A percentile compares a stretch with the other conserved stretches of the same genome.
These are phyloP conservation scores for Tringa solitaria DNA, from an alignment of 2,113 vertebrate genomes.

Conservation along the genomic window DNA sequence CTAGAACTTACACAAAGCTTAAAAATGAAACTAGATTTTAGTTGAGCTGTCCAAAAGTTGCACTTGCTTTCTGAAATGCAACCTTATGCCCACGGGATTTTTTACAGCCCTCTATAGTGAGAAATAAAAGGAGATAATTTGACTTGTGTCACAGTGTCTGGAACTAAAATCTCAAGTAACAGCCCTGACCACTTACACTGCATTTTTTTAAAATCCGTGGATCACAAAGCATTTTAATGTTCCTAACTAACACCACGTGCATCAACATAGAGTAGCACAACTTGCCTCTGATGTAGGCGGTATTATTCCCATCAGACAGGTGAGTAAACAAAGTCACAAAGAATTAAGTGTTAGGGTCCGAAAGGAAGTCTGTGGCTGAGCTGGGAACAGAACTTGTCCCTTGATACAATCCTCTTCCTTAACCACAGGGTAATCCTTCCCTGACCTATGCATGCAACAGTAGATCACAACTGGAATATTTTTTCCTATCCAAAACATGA, in stretches of 20 bases:
- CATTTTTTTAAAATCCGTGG: background rate
- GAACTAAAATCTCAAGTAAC: slow-evolving; percentile 21
- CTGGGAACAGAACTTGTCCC: slow-evolving; percentile 44
- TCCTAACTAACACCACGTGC: slow-evolving; percentile 55
- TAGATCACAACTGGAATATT: slow-evolving; percentile 26
- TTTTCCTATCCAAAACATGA: slow-evolving; percentile 28
- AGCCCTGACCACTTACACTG: slow-evolving; percentile 7
- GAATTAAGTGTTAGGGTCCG: slow-evolving; percentile 52
- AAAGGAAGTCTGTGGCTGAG: slow-evolving; percentile 56
- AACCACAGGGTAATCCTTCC: slow-evolving; percentile 1
- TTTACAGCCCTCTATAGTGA: background rate
- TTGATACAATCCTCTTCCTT: slow-evolving; percentile 49
- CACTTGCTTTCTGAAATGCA: background rate
- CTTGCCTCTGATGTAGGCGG: slow-evolving; percentile 6
- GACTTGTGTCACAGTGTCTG: slow-evolving; percentile 7
- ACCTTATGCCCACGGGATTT: background rate
- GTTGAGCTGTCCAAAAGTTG: background rate
- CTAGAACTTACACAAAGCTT: background rate
- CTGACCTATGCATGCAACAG: background rate
- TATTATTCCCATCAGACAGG: slow-evolving; percentile 57
- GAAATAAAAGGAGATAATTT: slow-evolving; percentile 34
- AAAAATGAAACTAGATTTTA: background rate
- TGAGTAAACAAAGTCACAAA: slow-evolving; percentile 66
- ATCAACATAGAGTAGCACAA: slow-evolving; percentile 28
- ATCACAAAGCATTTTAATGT: slow-evolving; percentile 62